Evolutionary conservation across 2,888 invertebrate genomes (phyloP), one percentile per base, ranked within the genome.

Genomic region (Drosophila nr. medialis): DNA sequence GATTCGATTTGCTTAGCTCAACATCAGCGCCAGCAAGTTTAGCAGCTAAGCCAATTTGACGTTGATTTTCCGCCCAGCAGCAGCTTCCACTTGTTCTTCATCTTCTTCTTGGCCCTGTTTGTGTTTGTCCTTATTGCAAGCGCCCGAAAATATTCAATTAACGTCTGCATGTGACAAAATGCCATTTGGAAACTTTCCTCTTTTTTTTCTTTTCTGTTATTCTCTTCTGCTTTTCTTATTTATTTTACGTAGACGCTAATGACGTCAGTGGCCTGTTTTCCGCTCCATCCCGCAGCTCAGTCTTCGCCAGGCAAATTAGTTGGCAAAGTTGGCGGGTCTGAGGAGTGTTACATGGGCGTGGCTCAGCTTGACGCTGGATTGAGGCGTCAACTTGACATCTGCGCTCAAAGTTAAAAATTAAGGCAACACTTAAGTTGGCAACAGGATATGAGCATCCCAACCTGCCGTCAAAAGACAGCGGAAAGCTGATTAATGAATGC

Each of bases 341-440:
- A 42, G 5, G 13, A 27, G 13, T 29, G 49, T 15, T 38, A 32
- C 29, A 29, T 45, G 63, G 77, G 61, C 58, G 63, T 63, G 68
- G 61, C 53, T 10, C 50, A 65, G 63, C 42, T 58, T 56, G 56
- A 70, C 58, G 54, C 72, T 51, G 64, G 61, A 58, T 68, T 49
- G 50, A 48, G 64, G 64, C 66, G 53, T 72, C 72, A 85, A 77
- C 72, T 83, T 86, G 86, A 86, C 85, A 85, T 85, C 89, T 86
- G 86, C 80, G 88, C 77, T 88, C 77, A 83, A 90, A 89, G 88
- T 88, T 85, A 88, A 85, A 85, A 85, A 85, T 89, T 77, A 88
- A 80, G 81, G 70, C 64, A 86, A 56, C 77, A 79, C 15, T 56
- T 56, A 63, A 67, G 64, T 66, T 34, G 32, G 42, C 64, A 62